Base-by-base conservation (phyloP, 2,888 invertebrate species). In the Neuroscelio doddi region DNA sequence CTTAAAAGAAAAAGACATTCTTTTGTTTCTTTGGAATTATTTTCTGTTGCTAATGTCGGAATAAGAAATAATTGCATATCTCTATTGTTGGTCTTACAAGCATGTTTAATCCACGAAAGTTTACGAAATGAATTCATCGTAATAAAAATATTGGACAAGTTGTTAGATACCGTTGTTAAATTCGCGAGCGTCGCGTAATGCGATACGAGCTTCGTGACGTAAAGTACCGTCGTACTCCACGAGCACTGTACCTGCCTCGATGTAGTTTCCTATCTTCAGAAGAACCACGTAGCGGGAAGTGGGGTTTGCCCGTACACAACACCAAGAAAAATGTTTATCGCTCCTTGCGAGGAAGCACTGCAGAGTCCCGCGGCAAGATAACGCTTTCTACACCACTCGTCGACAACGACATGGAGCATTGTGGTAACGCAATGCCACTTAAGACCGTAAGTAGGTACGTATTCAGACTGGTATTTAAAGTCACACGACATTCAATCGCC, bases 311-410 rank as follows among this genome's bases (percentile, higher is more conserved):
- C 64, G 68, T 69, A 62, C 55, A 67, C 46, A 62, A 58, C 39
- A 36, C 32, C 10, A 66, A 70, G 72, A 72, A 69, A 70, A 69
- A 70, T 69, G 70, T 70, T 70, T 72, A 70, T 72, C 66, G 68
- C 58, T 55, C 32, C 39, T 32, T 29, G 59, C 46, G 32, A 36
- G 52, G 50, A 50, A 36, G 47, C 27, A 59, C 46, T 39, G 62
- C 61, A 61, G n/a, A n/a, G 58, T 52, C 53, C 45, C 64, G 49
- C 39, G 46, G 55, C 45, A 29, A 62, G 66, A 58, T 62, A 58
- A 61, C 57, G 57, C 62, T 52, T 58, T 61, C 55, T 64, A 27
- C 47, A 50, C 44, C 47, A 39, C 56, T 63, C 46, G 56, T 49
- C 45, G 64, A 47, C 57, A 44, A 47, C 52, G 52, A 65, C 56